phyloP scores from a whole-genome alignment of 2,888 invertebrate species.

The Antheraea assamensis region DNA sequence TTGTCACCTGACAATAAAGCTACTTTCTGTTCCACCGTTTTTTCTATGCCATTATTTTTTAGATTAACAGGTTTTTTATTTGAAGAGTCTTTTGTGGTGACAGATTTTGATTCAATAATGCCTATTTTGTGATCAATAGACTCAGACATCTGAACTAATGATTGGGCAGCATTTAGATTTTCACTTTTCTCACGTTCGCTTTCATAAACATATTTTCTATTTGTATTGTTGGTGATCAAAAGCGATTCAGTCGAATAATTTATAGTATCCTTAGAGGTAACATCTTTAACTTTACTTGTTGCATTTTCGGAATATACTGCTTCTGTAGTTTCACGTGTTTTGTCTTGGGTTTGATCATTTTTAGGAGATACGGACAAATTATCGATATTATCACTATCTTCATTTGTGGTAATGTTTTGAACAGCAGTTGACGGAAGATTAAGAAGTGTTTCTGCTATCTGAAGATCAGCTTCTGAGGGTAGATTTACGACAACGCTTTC shows the following conservation, averaged over 20 bases:
- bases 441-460: conserved; percentile 76
- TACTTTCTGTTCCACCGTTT: conserved; percentile 52
- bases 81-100: conserved; percentile 43
- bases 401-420: conserved; percentile 51
- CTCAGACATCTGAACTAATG: conserved; percentile 78
- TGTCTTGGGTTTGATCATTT: conserved; percentile 32
- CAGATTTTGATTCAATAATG: conserved; percentile 47
- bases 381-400: conserved; percentile 38
- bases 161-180: conserved; percentile 76
- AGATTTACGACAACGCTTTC: conserved; percentile 42
- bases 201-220: conserved; percentile 59
- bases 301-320: conserved; percentile 30
- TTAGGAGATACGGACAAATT: conserved; percentile 23
- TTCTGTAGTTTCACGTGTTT: conserved; percentile 36
- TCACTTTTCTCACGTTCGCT: conserved; percentile 75
- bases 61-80: conserved; percentile 34
- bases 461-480: conserved; percentile 75
- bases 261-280: conserved; percentile 25
- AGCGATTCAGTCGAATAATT: conserved; percentile 33
- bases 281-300: conserved; percentile 26
- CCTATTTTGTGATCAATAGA: conserved; percentile 67
- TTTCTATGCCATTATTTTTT: conserved; percentile 52
- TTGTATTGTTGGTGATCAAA: conserved; percentile 45
- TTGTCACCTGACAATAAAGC: conserved; percentile 50
- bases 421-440: conserved; percentile 71